A percentile compares a stretch with the other conserved stretches of the same genome.
phyloP scores from a whole-genome alignment of 2,888 invertebrate species.

The Eupithecia tripunctaria region DNA sequence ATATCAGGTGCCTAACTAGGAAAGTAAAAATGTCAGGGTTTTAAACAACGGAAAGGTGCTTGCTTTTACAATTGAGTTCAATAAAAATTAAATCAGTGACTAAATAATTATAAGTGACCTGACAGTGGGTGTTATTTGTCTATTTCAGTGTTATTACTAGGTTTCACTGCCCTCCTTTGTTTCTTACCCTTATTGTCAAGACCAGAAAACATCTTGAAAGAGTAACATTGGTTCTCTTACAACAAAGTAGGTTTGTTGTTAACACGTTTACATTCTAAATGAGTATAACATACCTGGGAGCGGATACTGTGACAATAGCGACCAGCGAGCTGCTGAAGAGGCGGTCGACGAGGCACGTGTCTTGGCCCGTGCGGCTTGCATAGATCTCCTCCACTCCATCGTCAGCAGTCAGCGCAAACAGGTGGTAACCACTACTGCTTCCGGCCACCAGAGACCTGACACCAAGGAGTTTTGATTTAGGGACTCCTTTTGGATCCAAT shows the following conservation, averaged over 20 bases:
- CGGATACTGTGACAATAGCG: conserved; percentile 95
- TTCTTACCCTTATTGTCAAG: background rate
- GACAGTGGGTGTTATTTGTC: background rate
- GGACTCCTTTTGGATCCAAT: background rate
- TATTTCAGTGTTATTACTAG: background rate
- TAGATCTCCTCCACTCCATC: conserved; percentile 96
- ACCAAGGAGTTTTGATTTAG: background rate
- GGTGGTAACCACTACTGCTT: conserved; percentile 94
- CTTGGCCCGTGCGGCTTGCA: conserved; percentile 92
- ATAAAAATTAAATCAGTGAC: too few relatives aligned
- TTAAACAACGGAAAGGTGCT: background rate
- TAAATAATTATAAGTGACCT: too few relatives aligned
- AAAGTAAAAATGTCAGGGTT: background rate
- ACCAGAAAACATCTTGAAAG: background rate
- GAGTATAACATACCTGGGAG: conserved; percentile 88
- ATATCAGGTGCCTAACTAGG: background rate
- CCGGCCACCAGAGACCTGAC: conserved; percentile 96
- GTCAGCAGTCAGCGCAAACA: conserved; percentile 92
- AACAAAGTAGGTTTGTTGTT: too few relatives aligned
- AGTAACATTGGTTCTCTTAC: background rate
- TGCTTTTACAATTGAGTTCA: background rate
- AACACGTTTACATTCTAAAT: background rate
- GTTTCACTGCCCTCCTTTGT: background rate
- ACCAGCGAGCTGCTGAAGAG: conserved; percentile 98
- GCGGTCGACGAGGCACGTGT: conserved; percentile 96